Conservation (phyloP, 2,888 invertebrate species). For the Chelonus formosanus region DNA sequence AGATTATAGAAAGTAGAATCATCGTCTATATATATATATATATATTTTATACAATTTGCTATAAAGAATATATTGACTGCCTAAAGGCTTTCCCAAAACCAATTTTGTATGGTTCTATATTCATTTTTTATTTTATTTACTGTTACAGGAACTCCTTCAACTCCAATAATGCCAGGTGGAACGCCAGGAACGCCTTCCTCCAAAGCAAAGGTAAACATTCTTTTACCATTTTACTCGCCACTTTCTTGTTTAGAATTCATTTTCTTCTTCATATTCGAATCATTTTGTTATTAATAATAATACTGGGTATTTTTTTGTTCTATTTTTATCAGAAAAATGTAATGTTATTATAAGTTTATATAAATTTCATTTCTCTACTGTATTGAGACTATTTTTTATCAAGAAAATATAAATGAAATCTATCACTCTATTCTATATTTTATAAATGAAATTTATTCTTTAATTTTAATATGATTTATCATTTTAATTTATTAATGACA, state of each 20-base stretch:
- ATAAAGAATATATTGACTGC: not conserved
- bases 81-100: too few species aligned
- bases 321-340: too few species aligned
- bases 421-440: too few species aligned
- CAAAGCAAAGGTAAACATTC: slow-evolving; percentile 75
- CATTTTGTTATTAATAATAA: too few species aligned
- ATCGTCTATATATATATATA: slow-evolving; percentile 5
- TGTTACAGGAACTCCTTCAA: slow-evolving; percentile 67
- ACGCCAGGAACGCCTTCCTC: slow-evolving; percentile 84
- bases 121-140: slow-evolving; percentile 23
- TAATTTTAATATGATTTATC: too few species aligned
- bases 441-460: too few species aligned
- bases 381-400: too few species aligned
- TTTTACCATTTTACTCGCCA: slow-evolving; percentile 26
- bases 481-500: too few species aligned
- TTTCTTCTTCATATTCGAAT: slow-evolving; percentile 30
- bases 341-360: too few species aligned
- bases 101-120: not conserved
- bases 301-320: too few species aligned
- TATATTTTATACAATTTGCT: slow-evolving; percentile 1
- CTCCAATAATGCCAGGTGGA: slow-evolving; percentile 76
- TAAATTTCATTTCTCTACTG: too few species aligned
- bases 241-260: not conserved
- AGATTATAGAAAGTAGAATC: not conserved
- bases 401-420: too few species aligned